Evolutionary conservation across 1,140 invertebrate species (phyloP), one percentile per base, ranked within the genome.

Genomic region (Holcopasites calliopsidis): DNA sequence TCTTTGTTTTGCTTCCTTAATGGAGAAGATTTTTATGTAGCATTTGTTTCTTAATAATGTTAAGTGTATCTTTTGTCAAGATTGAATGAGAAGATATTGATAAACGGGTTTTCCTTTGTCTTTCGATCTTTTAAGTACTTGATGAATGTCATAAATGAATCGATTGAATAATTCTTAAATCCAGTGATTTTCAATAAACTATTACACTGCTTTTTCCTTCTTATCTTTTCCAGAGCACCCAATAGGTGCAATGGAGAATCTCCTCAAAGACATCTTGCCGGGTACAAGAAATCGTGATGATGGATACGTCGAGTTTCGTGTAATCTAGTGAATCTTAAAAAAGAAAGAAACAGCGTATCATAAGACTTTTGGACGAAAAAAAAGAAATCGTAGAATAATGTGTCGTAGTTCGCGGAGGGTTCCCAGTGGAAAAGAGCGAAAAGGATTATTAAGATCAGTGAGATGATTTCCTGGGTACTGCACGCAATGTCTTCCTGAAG

Each of bases 381-480:
- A n/a, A 18, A 44, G 10, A 33, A 26, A 49, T 57, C 42, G 40
- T 49, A 26, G 3, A 42, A 75, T 49, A 50, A 75, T 75, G 72
- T 40, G 64, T 50, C 52, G 72, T 57, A 57, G 52, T 58, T 69
- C 31, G 40, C 13, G 54, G 13, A 23, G 58, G 40, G 52, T 44
- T 28, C 26, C 18, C 18, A 44, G 38, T 2, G 16, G 50, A 47
- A 47, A 47, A n/a, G 71, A 74, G 38, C 35, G 28, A 28, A 35
- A 58, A 18, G 57, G 18, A 40, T 23, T 21, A n/a, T 49, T 38
- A 31, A 35, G 47, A n/a, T 61, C 49, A 38, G 54, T 18, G 55
- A 72, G 76, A 42, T 79, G 80, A 82, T 82, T 71, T 16, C 21
- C 49, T 61, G 28, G 40, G 16, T 10, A 11, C 0, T 44, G 42